phyloP scores from a whole-genome alignment of 2,113 vertebrate species.

The Anolis carolinensis region DNA sequence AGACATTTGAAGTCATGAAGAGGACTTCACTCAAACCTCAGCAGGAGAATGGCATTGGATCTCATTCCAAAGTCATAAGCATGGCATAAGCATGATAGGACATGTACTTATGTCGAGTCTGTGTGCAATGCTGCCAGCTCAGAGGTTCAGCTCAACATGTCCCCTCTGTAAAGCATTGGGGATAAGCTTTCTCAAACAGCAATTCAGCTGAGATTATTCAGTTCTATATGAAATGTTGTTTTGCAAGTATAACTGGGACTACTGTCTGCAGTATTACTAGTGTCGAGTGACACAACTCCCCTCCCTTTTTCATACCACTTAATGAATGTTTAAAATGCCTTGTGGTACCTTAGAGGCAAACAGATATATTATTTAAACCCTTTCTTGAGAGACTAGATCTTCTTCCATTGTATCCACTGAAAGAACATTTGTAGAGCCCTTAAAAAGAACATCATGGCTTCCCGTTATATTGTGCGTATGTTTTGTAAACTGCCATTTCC shows the following conservation, averaged over 20 bases:
- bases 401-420: neutral
- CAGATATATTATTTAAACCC: neutral
- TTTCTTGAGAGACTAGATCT: neutral
- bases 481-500: neutral
- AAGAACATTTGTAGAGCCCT: neutral
- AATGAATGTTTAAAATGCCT: neutral
- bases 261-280: neutral
- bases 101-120: too few species aligned
- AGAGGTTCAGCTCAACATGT: too few species aligned
- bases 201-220: neutral
- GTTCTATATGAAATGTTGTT: neutral
- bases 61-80: too few species aligned
- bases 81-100: too few species aligned
- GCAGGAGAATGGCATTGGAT: too few species aligned
- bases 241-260: neutral
- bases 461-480: neutral
- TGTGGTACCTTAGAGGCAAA: neutral
- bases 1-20: too few species aligned
- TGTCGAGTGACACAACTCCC: neutral
- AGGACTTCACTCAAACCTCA: too few species aligned
- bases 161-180: too few species aligned
- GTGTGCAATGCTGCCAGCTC: too few species aligned
- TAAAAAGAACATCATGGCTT: neutral
- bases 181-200: neutral
- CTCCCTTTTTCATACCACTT: neutral